Evolutionary conservation across 2,113 vertebrate species (phyloP), one percentile per base, ranked within the genome.

Genomic region (Turnix velox): DNA sequence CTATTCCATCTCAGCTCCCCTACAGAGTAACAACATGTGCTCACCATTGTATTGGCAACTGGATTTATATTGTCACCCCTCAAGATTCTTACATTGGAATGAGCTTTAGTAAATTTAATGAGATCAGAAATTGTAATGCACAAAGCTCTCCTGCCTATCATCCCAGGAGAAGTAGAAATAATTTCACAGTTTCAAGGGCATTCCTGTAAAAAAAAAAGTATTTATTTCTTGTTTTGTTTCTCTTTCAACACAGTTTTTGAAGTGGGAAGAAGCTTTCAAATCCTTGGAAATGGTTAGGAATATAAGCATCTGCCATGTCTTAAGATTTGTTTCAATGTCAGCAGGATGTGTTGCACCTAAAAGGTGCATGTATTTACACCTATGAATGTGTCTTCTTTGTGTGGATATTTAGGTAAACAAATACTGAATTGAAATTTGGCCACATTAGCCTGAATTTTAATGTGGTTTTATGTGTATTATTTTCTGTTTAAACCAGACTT

Each of bases 11-110:
- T 84, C 68, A 25, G 83, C 57, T 89, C n/a, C 51, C 68, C 63
- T 63, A 75, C 80, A 90, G 59, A 83, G 76, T 78, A 93, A 84
- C 54, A 52, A 92, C 92, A 74, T 92, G 95, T 93, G 85, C 73
- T 83, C 61, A 87, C 69, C 62, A 87, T 86, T 63, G 40, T 87
- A 27, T 33, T 66, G 54, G 74, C 65, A 90, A 65, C 68, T 65
- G 71, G 49, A 86, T 84, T 94, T 75, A 22, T 88, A 73, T 33
- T 92, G 78, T 92, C 79, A 78, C 48, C 15, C 9, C 45, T 87
- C 40, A 87, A 80, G 72, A 87, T 92, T 75, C 65, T 42, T 75
- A 39, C 31, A 40, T 4, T 87, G 58, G n/a, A 87, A 65, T 62
- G 24, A 84, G 30, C 78, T 81, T 90, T 48, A 75, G 68, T 91